Evolutionary conservation across 1,140 invertebrate species (phyloP), one percentile per base, ranked within the genome.

Genomic region (Leptoteleia sp.): DNA sequence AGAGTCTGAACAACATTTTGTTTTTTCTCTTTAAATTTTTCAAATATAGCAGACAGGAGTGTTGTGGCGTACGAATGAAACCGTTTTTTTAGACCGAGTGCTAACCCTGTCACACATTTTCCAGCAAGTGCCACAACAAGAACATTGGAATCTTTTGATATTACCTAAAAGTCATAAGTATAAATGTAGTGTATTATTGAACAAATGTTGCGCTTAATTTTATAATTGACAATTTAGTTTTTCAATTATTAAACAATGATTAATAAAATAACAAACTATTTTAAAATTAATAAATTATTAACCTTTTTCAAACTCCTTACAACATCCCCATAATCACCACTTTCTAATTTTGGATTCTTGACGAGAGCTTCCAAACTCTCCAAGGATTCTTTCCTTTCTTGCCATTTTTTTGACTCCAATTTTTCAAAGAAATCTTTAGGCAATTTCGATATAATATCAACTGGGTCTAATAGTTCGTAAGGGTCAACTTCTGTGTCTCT

Each of bases 21-120:
- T 84, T 99, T 99, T 90, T 99, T 99, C 88, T 99, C 98, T 84
- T 98, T 98, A 83, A 99, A 99, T 90, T 99, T 99, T 81, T 99
- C 97, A 5, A 99, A 87, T 15, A 98, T 91, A 0, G 93, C 92
- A 1, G 95, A 92, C 5, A 98, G 90, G 82, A 95, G 95, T 19
- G 93, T 91, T n/a, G 91, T 83, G 0, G 97, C 94, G 90, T 98
- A 98, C 0, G 93, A 92, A 7, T 92, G 91, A 88, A 99, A 99
- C 62, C 95, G 93, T 83, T 94, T 97, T 35, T 97, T 94, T 11
- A 99, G 90, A 9, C 97, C 98, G 37, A 86, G 91, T 0, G 97
- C 98, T 31, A 99, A 85, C 48, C 93, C 92, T 4, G 93, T 92
- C 3, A 99, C 83, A 86, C 96, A 95, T 88, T 98, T 96, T 0